Percentiles rank a stretch among this genome's conserved stretches.
These are phyloP conservation scores for Zapus hudsonius DNA, from an alignment of 2,113 vertebrate genomes.

Conservation along the genomic window DNA sequence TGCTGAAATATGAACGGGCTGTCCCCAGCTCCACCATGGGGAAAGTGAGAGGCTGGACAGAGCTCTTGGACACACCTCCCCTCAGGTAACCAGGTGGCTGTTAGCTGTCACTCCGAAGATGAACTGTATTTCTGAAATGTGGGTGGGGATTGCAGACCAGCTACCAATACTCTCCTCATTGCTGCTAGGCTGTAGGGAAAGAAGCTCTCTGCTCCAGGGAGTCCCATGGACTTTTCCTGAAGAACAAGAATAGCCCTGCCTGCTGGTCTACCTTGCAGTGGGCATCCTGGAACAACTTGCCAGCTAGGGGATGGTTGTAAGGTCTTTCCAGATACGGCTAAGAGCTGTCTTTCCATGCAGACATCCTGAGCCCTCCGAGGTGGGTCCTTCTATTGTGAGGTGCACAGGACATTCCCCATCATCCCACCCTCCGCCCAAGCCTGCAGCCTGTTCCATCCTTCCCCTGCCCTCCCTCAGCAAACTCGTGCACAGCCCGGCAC, in stretches of 20 bases:
- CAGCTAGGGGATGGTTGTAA: not conserved
- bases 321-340: not conserved
- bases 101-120: not conserved
- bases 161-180: not conserved
- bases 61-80: not conserved
- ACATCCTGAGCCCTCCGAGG: not conserved
- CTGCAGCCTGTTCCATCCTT: not conserved
- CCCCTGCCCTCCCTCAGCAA: not conserved
- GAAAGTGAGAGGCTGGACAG: not conserved
- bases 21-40: not conserved
- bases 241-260: not conserved
- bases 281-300: not conserved
- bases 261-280: not conserved
- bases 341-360: not conserved
- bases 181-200: not conserved
- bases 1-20: not conserved
- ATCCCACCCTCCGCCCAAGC: accelerated
- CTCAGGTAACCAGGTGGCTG: not conserved
- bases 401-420: no score
- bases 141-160: not conserved
- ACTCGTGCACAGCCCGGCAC: not conserved
- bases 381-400: not conserved
- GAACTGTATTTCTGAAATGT: not conserved
- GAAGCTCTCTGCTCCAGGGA: not conserved
- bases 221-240: not conserved